phyloP scores from a whole-genome alignment of 2,113 vertebrate genomes.

The Corythornis madagascariensis region DNA sequence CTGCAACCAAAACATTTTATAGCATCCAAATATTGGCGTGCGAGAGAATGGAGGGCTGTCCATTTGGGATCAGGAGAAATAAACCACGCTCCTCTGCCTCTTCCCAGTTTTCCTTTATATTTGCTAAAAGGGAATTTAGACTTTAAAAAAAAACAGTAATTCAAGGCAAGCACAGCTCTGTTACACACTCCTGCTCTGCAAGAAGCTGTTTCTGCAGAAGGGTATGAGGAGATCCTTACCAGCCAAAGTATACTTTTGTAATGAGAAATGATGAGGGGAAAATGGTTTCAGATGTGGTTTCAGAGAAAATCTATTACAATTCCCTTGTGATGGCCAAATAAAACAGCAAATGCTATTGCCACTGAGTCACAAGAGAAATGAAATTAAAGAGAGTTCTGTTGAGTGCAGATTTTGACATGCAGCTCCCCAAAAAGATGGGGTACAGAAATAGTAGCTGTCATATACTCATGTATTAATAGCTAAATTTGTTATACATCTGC shows the following conservation, averaged over 20 bases:
- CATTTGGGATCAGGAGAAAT: constrained; percentile 28
- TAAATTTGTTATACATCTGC: constrained; percentile 21
- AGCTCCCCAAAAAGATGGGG: constrained; percentile 22
- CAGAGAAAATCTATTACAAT: constrained; percentile 68
- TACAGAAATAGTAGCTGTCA: constrained; percentile 39
- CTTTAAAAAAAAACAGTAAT: neutral
- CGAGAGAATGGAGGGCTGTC: neutral
- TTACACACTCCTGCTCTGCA: constrained; percentile 16
- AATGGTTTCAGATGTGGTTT: constrained; percentile 69
- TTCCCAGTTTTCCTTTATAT: neutral
- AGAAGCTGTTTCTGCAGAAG: constrained; percentile 43
- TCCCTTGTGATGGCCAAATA: constrained; percentile 62
- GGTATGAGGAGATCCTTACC: constrained; percentile 31
- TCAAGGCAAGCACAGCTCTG: constrained; percentile 12
- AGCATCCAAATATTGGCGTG: constrained; percentile 11
- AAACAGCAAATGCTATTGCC: constrained; percentile 51
- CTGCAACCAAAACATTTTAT: neutral
- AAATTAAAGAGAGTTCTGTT: constrained; percentile 52
- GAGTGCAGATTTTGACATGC: constrained; percentile 36
- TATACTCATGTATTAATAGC: constrained; percentile 39
- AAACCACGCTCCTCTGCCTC: neutral
- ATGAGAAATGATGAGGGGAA: constrained; percentile 64
- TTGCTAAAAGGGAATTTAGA: constrained; percentile 35
- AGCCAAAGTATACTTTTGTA: constrained; percentile 45
- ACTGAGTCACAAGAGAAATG: constrained; percentile 37